These are phyloP conservation scores for Otus sunia DNA, from an alignment of 2,113 vertebrate species.

Conservation along the genomic window DNA sequence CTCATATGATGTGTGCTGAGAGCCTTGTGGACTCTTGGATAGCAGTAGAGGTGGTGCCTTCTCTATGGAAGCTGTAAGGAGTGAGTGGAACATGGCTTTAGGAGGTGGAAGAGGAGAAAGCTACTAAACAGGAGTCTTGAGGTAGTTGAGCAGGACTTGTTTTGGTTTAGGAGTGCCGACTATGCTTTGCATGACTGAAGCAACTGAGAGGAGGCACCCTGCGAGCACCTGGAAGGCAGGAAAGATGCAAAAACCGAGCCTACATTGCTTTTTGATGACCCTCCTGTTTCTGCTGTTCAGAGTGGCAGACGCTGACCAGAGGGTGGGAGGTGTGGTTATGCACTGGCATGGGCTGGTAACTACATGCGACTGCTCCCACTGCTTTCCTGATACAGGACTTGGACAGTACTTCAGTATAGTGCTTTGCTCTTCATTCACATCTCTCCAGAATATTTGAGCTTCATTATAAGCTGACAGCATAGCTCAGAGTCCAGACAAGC, in stretches of 20 bases:
- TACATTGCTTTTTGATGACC: neutral
- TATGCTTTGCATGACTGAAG: neutral
- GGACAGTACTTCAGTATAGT: neutral
- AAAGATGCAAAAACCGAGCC: neutral
- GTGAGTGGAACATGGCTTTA: neutral
- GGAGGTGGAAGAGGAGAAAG: neutral
- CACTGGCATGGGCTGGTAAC: neutral
- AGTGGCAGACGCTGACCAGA: neutral
- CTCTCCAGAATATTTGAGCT: neutral
- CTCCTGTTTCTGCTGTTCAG: neutral
- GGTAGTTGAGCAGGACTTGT: neutral
- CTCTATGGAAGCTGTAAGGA: neutral
- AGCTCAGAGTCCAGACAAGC: neutral
- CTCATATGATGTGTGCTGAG: neutral
- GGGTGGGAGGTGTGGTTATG: neutral
- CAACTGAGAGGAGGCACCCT: neutral
- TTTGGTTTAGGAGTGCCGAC: neutral
- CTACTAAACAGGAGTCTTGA: neutral
- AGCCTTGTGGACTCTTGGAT: neutral
- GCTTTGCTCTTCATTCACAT: neutral
- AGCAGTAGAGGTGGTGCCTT: neutral
- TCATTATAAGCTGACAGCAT: rapidly evolving
- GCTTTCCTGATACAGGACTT: neutral
- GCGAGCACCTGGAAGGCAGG: neutral
- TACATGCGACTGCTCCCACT: neutral